A percentile compares a stretch with the other conserved stretches of the same genome.
Evolutionary conservation across 2,797 vertebrate species (phyloP).

Genomic region (Neosilurus mollespiculum): DNA sequence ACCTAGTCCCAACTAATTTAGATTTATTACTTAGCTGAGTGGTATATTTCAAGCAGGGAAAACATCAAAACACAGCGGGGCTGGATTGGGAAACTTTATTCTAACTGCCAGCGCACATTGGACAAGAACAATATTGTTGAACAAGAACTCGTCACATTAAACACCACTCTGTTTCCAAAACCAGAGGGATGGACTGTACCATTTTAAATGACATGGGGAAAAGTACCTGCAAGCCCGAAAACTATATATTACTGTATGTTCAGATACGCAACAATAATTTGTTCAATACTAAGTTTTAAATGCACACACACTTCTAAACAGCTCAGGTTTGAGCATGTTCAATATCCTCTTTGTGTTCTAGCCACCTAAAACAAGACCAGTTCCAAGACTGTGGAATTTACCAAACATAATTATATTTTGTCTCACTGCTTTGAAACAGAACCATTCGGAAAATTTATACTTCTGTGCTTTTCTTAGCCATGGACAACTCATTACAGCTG

Average conservation of each 20-base stretch:
- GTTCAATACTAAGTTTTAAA: not conserved
- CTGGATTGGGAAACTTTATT: not conserved
- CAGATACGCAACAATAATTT: slow-evolving; percentile 7
- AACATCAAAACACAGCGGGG: not conserved
- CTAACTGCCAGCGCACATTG: not conserved
- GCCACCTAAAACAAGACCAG: slow-evolving; percentile 34
- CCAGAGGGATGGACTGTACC: not conserved
- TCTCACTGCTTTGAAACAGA: slow-evolving; percentile 24
- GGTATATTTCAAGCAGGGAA: not conserved
- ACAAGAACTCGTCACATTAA: not conserved
- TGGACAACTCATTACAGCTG: slow-evolving; percentile 26
- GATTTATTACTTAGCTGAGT: not conserved
- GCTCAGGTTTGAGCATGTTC: slow-evolving; percentile 16
- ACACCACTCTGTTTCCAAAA: not conserved
- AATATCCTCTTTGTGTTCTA: slow-evolving; percentile 15
- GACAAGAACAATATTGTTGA: not conserved
- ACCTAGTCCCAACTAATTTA: not conserved
- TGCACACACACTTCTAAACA: not conserved
- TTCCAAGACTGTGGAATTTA: slow-evolving; percentile 24
- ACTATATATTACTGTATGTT: not conserved
- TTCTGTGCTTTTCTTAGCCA: slow-evolving; percentile 19
- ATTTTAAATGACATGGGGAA: not conserved
- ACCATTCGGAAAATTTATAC: slow-evolving; percentile 18
- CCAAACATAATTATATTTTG: slow-evolving; percentile 24
- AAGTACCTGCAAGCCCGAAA: not conserved